phyloP scores from a whole-genome alignment of 2,113 vertebrate genomes.

The Copsychus sechellarum region DNA sequence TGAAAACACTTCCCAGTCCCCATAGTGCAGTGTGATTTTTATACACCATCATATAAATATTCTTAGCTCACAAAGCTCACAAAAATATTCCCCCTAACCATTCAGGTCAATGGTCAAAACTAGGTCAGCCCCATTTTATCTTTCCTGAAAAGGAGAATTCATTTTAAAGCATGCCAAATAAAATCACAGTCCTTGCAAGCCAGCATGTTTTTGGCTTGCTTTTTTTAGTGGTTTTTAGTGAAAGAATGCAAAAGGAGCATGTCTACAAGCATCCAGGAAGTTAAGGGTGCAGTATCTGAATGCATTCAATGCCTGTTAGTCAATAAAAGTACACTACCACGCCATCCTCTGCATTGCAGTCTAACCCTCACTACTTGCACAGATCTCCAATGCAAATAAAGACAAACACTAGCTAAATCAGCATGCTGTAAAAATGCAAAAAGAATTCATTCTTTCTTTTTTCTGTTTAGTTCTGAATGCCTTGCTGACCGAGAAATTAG shows the following conservation, averaged over 20 bases:
- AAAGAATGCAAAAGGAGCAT: neutral
- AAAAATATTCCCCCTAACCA: neutral
- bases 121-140: neutral
- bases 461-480: neutral
- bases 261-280: neutral
- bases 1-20: neutral
- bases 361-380: neutral
- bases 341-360: constrained; percentile 32
- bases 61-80: neutral
- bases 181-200: neutral
- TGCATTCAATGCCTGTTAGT: neutral
- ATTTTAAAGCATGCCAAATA: neutral
- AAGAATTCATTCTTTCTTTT: neutral
- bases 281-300: neutral
- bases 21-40: neutral
- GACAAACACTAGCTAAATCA: neutral
- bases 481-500: neutral
- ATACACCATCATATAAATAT: neutral
- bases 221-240: neutral
- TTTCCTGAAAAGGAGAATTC: neutral
- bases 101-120: neutral
- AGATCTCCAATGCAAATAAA: constrained; percentile 37
- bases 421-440: neutral
- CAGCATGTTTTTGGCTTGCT: neutral
- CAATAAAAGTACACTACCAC: constrained; percentile 15